These are phyloP conservation scores for Melopsittacus undulatus DNA, from an alignment of 2,797 vertebrate species.

Conservation along the genomic window DNA sequence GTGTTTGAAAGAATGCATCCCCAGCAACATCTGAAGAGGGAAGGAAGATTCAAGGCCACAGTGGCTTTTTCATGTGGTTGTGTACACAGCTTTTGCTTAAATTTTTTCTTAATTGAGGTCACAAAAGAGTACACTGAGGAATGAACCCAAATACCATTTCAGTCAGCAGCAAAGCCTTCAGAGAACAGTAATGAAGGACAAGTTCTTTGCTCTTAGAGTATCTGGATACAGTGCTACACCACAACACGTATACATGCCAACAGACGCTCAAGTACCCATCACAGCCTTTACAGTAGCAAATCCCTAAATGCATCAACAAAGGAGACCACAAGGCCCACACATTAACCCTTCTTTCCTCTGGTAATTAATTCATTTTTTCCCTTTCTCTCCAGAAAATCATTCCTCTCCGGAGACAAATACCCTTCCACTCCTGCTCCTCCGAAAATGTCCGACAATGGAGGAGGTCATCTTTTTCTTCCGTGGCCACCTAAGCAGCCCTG, in stretches of 20 bases:
- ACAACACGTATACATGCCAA: background rate
- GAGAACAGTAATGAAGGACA: background rate
- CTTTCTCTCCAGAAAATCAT: background rate
- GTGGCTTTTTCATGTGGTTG: background rate
- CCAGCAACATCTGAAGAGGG: conserved; percentile 23
- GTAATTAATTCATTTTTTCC: background rate
- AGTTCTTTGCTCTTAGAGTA: fast-evolving
- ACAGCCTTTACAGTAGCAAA: background rate
- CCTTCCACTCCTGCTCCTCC: background rate
- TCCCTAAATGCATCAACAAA: background rate
- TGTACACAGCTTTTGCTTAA: background rate
- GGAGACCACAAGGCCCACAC: background rate
- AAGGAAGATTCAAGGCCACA: conserved; percentile 23
- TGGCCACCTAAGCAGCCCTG: background rate
- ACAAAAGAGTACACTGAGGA: conserved; percentile 23
- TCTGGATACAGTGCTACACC: background rate
- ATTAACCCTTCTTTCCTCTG: background rate
- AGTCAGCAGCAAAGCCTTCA: background rate
- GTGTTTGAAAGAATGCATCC: background rate
- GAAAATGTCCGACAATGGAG: background rate
- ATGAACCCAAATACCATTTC: background rate
- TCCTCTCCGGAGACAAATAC: background rate
- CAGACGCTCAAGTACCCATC: background rate
- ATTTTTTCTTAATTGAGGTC: conserved; percentile 25
- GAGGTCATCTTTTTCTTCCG: background rate